These are phyloP conservation scores for Chrysodeixis includens DNA, from an alignment of 2,888 invertebrate species.

Conservation along the genomic window DNA sequence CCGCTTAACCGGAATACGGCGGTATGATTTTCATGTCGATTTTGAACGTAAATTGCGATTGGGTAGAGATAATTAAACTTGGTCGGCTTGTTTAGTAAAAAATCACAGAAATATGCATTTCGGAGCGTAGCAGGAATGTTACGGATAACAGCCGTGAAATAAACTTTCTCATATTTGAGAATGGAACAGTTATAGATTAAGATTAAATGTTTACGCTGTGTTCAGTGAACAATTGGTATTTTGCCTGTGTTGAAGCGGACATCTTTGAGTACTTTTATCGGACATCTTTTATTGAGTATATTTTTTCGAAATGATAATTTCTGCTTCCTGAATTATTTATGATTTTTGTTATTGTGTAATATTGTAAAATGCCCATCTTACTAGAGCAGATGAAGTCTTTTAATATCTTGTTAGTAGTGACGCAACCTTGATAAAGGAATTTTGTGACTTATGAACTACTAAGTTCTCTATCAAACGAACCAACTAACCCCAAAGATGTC, in stretches of 20 bases:
- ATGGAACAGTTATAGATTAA: not conserved
- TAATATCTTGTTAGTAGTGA: too few species aligned
- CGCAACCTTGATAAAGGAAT: too few species aligned
- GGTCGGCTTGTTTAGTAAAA: slow-evolving; percentile 22
- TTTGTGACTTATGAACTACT: too few species aligned
- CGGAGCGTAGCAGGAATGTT: slow-evolving; percentile 32
- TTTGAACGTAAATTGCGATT: slow-evolving; percentile 24
- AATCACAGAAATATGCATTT: slow-evolving; percentile 16
- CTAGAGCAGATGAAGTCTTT: too few species aligned
- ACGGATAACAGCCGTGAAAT: slow-evolving; percentile 32
- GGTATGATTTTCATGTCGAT: slow-evolving; percentile 17
- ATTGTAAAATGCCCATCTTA: too few species aligned
- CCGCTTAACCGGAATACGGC: slow-evolving; percentile 38
- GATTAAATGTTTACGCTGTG: slow-evolving; percentile 30
- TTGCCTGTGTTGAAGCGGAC: not conserved
- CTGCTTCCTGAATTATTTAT: too few species aligned
- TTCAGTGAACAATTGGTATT: slow-evolving; percentile 32
- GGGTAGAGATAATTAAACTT: slow-evolving; percentile 34
- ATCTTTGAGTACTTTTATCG: not conserved
- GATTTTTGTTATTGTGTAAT: too few species aligned
- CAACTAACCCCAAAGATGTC: too few species aligned
- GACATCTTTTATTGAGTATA: too few species aligned
- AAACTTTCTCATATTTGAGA: slow-evolving; percentile 31
- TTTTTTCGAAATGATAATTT: too few species aligned
- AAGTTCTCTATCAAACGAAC: too few species aligned